Conservation (phyloP, 2,888 invertebrate species). For the Cactoblastis cactorum region DNA sequence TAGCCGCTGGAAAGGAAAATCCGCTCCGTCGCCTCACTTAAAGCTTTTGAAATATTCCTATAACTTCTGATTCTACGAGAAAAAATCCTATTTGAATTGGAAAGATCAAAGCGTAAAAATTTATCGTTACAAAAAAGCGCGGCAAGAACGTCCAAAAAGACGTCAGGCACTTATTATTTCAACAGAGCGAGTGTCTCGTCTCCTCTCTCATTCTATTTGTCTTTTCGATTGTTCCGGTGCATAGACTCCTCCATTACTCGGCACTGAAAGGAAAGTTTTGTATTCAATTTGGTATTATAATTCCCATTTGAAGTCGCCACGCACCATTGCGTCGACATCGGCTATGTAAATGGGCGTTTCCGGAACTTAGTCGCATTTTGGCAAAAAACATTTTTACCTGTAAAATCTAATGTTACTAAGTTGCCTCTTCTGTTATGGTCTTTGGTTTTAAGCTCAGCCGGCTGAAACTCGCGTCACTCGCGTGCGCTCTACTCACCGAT, state of each 20-base stretch:
- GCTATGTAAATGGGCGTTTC: slow-evolving; percentile 78
- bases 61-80: slow-evolving; percentile 73
- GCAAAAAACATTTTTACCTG: slow-evolving; percentile 51
- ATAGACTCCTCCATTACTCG: slow-evolving; percentile 79
- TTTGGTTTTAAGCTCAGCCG: neutral
- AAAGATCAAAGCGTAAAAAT: slow-evolving; percentile 78
- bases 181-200: slow-evolving; percentile 71
- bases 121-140: slow-evolving; percentile 70
- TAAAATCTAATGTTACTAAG: slow-evolving; percentile 27
- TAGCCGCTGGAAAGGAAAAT: slow-evolving; percentile 74
- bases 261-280: slow-evolving; percentile 81
- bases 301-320: slow-evolving; percentile 79
- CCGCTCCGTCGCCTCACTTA: slow-evolving; percentile 73
- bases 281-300: slow-evolving; percentile 81
- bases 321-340: slow-evolving; percentile 78
- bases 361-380: slow-evolving; percentile 70
- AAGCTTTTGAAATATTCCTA: slow-evolving; percentile 77
- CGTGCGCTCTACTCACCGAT: neutral
- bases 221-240: slow-evolving; percentile 79
- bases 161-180: slow-evolving; percentile 77
- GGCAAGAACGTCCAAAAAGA: slow-evolving; percentile 69
- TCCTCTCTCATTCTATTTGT: slow-evolving; percentile 73
- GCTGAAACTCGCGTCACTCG: neutral
- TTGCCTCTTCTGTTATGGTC: slow-evolving; percentile 20
- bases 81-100: slow-evolving; percentile 78